phyloP scores from a whole-genome alignment of 2,797 vertebrate genomes.

The Macropus fuliginosus region DNA sequence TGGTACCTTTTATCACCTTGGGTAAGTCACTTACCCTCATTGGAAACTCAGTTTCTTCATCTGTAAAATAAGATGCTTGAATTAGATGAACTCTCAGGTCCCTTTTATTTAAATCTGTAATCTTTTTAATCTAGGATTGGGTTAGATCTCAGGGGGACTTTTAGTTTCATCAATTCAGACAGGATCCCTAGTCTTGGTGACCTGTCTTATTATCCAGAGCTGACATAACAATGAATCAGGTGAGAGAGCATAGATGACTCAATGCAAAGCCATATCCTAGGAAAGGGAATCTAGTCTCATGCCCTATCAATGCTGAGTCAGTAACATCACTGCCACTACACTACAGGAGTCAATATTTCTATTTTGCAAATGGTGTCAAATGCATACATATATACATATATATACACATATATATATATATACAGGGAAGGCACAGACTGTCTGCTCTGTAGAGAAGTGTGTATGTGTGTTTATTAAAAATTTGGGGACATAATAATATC shows the following conservation, averaged over 20 bases:
- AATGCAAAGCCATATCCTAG: background rate
- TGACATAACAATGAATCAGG: background rate
- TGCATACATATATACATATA: too few species aligned
- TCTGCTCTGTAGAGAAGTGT: background rate
- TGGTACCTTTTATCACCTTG: background rate
- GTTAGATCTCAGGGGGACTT: background rate
- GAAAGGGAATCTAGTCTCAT: background rate
- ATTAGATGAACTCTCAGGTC: background rate
- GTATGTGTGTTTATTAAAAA: background rate
- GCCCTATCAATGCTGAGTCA: background rate
- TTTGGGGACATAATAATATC: background rate
- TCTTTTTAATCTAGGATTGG: background rate
- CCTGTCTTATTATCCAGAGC: background rate
- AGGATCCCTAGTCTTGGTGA: background rate
- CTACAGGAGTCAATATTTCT: background rate
- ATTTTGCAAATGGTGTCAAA: background rate
- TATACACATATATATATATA: background rate
- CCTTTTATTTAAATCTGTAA: background rate
- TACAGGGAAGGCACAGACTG: background rate
- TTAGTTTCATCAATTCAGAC: background rate
- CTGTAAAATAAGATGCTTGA: background rate
- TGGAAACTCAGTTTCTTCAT: background rate
- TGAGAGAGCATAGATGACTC: background rate
- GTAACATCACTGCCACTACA: too few species aligned
- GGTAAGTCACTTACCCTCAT: background rate